Percentiles rank a stretch among this genome's conserved stretches.
phyloP scores from a whole-genome alignment of 2,888 invertebrate genomes.

The Cantharis rustica region DNA sequence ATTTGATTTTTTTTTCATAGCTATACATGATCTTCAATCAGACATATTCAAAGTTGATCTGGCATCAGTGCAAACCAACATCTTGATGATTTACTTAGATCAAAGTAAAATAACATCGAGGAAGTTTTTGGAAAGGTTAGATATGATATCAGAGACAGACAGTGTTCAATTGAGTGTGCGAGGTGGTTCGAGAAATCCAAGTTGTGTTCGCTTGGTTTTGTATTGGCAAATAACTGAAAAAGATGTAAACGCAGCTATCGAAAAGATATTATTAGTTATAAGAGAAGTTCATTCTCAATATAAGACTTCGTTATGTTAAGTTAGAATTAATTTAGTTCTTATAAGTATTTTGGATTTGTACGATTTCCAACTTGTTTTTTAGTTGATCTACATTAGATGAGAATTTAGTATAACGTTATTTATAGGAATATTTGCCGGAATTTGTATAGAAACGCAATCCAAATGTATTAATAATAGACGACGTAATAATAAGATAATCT shows the following conservation, averaged over 20 bases:
- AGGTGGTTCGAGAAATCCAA: constrained; percentile 63
- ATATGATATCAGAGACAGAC: constrained; percentile 55
- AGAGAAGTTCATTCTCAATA: constrained; percentile 60
- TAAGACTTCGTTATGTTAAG: not conserved
- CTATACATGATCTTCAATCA: constrained; percentile 65
- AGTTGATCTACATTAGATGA: not conserved
- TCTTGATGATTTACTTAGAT: constrained; percentile 68
- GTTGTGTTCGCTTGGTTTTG: constrained; percentile 69
- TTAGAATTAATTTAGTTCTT: not conserved
- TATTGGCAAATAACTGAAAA: constrained; percentile 73
- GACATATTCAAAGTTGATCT: constrained; percentile 67
- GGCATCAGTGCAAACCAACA: constrained; percentile 71
- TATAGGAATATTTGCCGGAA: not conserved
- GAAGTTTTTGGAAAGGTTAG: constrained; percentile 62
- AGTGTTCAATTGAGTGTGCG: constrained; percentile 63
- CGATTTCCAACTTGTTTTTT: not conserved
- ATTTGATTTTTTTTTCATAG: constrained; percentile 49
- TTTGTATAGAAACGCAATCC: not conserved
- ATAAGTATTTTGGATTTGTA: not conserved
- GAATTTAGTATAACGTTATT: not conserved
- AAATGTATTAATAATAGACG: not conserved
- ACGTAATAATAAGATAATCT: not conserved
- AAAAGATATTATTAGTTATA: constrained; percentile 73
- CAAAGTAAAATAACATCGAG: constrained; percentile 60
- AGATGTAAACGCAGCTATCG: constrained; percentile 68